Base-by-base conservation (phyloP, 2,888 invertebrate species). In the Muscina levida region DNA sequence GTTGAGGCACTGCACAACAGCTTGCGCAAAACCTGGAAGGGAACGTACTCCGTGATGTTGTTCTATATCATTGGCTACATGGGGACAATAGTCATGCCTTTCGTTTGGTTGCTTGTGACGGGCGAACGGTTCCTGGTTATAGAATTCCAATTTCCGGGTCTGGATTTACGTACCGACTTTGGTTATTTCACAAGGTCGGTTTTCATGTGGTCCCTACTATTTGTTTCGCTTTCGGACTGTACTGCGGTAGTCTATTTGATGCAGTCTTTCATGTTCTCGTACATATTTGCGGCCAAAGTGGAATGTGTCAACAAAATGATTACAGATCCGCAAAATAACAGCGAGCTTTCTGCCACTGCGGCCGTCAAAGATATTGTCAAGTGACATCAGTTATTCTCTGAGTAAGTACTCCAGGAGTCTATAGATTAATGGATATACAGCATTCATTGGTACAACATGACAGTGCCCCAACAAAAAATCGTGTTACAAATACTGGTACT, bases 161-260 rank as follows among this genome's bases (percentile, higher is more conserved):
- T 87, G 0, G 84, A 85, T 76, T 57, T 82, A 6, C 10, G 72
- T 0, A 85, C 84, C 0, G 37, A 79, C 17, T 31, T 70, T n/a
- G 86, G 86, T 0, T 84, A 79, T 31, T n/a, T n/a, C 72, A 81
- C 24, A 1, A 70, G 0, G 57, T 84, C 22, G 65, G 19, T 4
- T 22, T 72, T 10, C 87, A 87, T 13, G 15, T 72, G 3, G 1
- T 39, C 6, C 82, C 70, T 11, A 1, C 85, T 0, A 1, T 80
- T 3, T 13, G 84, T 3, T 85, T 82, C 0, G 83, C 39, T 1
- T 79, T 85, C 26, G 85, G 87, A 0, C 77, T 85, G 0, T 87
- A 82, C 70, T 82, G 83, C 0, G 87, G 86, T 0, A 86, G 87
- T 31, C 70, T 85, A 17, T 31, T n/a, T n/a, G n/a, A n/a, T n/a